These are phyloP conservation scores for Pterois miles DNA, from an alignment of 2,797 vertebrate genomes.

Conservation along the genomic window DNA sequence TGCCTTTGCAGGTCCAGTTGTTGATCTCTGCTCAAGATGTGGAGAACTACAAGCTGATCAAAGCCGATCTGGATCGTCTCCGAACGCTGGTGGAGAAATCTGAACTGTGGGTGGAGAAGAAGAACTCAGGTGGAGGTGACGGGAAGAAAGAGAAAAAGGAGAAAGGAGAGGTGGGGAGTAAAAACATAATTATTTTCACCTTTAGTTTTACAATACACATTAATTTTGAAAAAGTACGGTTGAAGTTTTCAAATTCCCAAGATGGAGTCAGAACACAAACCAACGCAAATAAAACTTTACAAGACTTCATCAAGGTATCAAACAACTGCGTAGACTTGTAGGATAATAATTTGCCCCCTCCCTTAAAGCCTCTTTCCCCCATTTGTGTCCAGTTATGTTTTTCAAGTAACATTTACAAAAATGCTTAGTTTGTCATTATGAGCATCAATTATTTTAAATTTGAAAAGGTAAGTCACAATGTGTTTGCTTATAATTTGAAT, in stretches of 20 bases:
- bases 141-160: slow-evolving; percentile 84
- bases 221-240: not conserved
- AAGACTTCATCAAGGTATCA: not conserved
- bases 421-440: not conserved
- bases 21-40: slow-evolving; percentile 96
- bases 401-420: not conserved
- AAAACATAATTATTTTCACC: not conserved
- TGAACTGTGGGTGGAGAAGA: slow-evolving; percentile 98
- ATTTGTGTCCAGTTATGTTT: not conserved
- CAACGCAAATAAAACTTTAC: not conserved
- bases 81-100: slow-evolving; percentile 97
- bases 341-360: not conserved
- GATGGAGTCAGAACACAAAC: not conserved
- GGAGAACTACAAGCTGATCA: slow-evolving; percentile 98
- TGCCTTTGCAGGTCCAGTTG: slow-evolving; percentile 88
- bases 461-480: not conserved
- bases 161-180: slow-evolving; percentile 65
- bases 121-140: slow-evolving; percentile 85
- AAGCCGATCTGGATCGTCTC: slow-evolving; percentile 92
- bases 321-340: not conserved
- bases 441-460: no score
- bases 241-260: not conserved
- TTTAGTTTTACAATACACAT: not conserved
- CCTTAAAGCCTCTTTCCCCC: not conserved
- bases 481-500: no score